Base-by-base conservation (phyloP, 2,113 vertebrate genomes). In the Nothocercus nigrocapillus region DNA sequence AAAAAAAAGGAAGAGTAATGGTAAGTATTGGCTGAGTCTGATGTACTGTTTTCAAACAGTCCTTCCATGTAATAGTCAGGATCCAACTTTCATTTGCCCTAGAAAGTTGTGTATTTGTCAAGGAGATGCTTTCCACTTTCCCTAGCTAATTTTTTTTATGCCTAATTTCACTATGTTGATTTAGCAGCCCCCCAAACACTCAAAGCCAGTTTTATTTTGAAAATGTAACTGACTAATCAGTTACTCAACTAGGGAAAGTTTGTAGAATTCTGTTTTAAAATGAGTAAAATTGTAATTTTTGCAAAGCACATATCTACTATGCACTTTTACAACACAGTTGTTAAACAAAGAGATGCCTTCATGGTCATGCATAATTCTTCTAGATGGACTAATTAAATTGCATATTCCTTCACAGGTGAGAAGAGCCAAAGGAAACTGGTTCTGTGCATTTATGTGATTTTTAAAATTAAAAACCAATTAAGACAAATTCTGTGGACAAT, bases 231-330 rank as follows among this genome's bases (percentile, higher is more conserved):
- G 32, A 28, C 53, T 38, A 4, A 7, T 34, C 25, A 6, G 32
- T 76, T 42, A 40, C 0, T 13, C 21, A n/a, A 21, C 54, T 28
- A 47, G 18, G 32, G 34, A 25, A 28, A 22, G 59, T 42, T 34
- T 49, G 67, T 72, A 45, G 14, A 42, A 38, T 30, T 32, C 25
- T 49, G 47, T 30, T 5, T 63, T 5, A n/a, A 42, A 27, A 36
- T 2, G 24, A 78, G 44, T 1, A 20, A 91, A 89, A 32, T 3
- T 13, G 27, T 12, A 0, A 0, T 3, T 30, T 13, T 17, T 30
- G 70, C 20, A 62, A 89, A 69, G 42, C 13, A 20, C 62, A 11
- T 21, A 38, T 18, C 68, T 58, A 70, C 15, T 47, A 59, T 9
- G 11, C 24, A 13, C 25, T 32, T 61, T 7, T 66, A 45, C 66